These are phyloP conservation scores for Cairina moschata DNA, from an alignment of 2,113 vertebrate genomes.

Conservation along the genomic window DNA sequence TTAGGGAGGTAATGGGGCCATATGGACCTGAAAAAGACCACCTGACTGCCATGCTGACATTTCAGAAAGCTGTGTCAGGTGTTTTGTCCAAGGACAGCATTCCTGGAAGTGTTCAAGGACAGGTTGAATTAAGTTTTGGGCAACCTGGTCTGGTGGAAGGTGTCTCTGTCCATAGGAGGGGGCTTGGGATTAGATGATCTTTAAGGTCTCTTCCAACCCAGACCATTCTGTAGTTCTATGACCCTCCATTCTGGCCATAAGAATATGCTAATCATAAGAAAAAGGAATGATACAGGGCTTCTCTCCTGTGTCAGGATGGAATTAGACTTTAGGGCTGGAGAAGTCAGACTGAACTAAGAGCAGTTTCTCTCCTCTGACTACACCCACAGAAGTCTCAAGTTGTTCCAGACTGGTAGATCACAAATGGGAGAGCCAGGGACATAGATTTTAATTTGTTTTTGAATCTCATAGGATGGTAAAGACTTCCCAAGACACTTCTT, in stretches of 20 bases:
- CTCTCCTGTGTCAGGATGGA: not conserved
- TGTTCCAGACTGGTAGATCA: not conserved
- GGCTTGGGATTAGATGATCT: not conserved
- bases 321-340: not conserved
- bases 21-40: not conserved
- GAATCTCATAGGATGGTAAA: not conserved
- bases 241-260: not conserved
- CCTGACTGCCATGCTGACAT: not conserved
- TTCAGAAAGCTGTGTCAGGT: not conserved
- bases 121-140: not conserved
- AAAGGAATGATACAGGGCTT: not conserved
- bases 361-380: not conserved
- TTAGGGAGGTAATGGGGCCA: not conserved
- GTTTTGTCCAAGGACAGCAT: not conserved
- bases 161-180: not conserved
- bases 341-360: not conserved
- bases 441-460: not conserved
- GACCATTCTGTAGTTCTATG: not conserved
- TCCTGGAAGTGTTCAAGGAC: not conserved
- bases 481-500: not conserved
- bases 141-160: not conserved
- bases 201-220: not conserved
- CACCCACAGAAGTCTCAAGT: not conserved
- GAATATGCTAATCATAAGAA: not conserved
- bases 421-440: not conserved